Conservation (phyloP, 1,140 invertebrate genomes). For the Harpegnathos saltator region DNA sequence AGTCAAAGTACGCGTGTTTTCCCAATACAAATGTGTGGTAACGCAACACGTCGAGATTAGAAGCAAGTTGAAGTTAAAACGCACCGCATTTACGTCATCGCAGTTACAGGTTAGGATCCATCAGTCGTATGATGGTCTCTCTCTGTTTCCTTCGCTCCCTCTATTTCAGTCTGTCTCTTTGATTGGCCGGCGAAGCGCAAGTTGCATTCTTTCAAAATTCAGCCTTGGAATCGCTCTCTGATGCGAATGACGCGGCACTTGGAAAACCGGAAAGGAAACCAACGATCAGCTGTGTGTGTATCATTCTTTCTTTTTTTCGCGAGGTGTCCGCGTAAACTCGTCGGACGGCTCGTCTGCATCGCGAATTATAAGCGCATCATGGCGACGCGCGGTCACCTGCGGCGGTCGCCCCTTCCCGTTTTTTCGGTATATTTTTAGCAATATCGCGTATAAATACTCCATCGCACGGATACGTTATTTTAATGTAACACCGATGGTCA, state of each 20-base stretch:
- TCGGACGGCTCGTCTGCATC: no score
- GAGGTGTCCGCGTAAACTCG: no score
- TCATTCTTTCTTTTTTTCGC: no score
- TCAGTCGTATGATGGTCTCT: no score
- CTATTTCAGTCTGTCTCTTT: background rate
- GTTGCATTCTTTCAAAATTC: background rate
- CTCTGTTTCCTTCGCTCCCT: background rate
- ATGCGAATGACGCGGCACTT: no score
- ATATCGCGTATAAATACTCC: slow-evolving; percentile 74
- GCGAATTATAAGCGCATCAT: slow-evolving; percentile 48
- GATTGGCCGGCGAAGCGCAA: background rate
- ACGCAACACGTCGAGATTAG: no score
- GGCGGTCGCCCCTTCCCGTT: slow-evolving; percentile 68
- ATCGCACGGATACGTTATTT: slow-evolving; percentile 55
- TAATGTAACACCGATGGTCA: slow-evolving; percentile 47
- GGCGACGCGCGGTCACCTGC: slow-evolving; percentile 62
- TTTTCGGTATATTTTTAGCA: slow-evolving; percentile 79
- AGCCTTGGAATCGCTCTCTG: background rate
- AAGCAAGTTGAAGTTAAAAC: background rate
- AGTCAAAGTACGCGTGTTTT: no score
- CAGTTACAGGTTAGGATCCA: slow-evolving; percentile 20
- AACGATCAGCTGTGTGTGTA: no score
- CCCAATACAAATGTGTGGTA: no score
- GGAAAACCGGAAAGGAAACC: no score
- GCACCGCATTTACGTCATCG: no score